These are phyloP conservation scores for Neosilurus mollespiculum DNA, from an alignment of 2,797 vertebrate genomes.

Conservation along the genomic window DNA sequence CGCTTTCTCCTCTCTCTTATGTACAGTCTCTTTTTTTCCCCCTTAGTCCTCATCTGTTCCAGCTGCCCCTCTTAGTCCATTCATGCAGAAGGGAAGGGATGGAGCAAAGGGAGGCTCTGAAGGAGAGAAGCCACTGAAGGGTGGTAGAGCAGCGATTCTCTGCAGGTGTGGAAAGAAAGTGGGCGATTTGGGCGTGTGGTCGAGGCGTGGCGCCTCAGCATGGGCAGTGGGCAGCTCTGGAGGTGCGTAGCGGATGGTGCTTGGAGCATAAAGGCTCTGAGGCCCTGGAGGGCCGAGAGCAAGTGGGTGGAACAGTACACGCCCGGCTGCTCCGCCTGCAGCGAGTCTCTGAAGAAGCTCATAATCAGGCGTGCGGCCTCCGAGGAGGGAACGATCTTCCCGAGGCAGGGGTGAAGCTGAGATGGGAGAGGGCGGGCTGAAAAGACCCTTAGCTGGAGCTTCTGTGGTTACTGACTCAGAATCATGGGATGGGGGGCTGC, in stretches of 20 bases:
- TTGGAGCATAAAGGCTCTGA: constrained; percentile 83
- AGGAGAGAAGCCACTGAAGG: constrained; percentile 79
- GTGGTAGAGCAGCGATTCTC: constrained; percentile 78
- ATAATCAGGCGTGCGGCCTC: constrained; percentile 68
- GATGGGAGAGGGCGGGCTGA: constrained; percentile 74
- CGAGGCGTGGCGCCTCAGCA: constrained; percentile 70
- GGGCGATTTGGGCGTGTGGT: constrained; percentile 53
- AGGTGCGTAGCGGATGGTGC: constrained; percentile 88
- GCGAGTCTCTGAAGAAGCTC: constrained; percentile 80
- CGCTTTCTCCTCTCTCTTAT: constrained; percentile 14
- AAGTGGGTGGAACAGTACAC: constrained; percentile 81
- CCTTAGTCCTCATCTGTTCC: constrained; percentile 77
- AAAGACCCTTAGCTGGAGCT: constrained; percentile 66
- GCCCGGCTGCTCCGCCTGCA: constrained; percentile 73
- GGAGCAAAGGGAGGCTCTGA: constrained; percentile 81
- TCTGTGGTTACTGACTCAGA: constrained; percentile 75
- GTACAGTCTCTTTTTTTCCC: constrained; percentile 4
- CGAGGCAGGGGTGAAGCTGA: constrained; percentile 75
- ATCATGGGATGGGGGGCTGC: constrained; percentile 72
- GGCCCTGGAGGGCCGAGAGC: constrained; percentile 76
- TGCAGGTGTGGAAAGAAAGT: constrained; percentile 87
- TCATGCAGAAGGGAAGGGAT: constrained; percentile 82
- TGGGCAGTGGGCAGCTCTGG: constrained; percentile 80
- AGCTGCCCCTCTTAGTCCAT: constrained; percentile 76
- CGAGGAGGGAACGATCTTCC: constrained; percentile 67